Evolutionary conservation across 2,113 vertebrate genomes (phyloP), one percentile per base, ranked within the genome.

Genomic region (Gopherus evgoodei): DNA sequence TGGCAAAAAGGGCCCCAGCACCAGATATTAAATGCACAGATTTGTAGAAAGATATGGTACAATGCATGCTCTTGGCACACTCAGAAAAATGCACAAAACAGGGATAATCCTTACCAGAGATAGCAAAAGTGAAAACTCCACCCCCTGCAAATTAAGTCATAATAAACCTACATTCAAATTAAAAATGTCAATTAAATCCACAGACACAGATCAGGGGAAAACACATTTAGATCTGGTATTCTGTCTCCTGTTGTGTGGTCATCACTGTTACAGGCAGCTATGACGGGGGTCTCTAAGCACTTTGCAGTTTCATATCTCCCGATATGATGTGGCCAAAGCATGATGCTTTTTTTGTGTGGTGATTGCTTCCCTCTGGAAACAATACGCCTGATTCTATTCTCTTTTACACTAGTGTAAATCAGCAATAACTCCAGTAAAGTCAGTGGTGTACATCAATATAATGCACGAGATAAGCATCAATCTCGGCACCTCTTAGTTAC

Each of bases 381-480:
- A 9, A 76, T 76, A 84, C 29, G 50, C 0, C 0, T 69, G 62
- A 69, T 69, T 62, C 31, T 69, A 69, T n/a, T 25, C 49, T 44
- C 27, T 56, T 53, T 22, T 52, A 49, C 1, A 25, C 0, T 4
- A 92, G 14, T 35, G n/a, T 47, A 84, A 89, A 87, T 88, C 65
- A 44, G 89, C 3, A 0, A 3, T 59, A 54, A 83, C 35, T 87
- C 79, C 44, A 47, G 1, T 42, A 8, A 27, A 50, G 78, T 42
- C 85, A 56, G 88, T 35, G 90, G 86, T 27, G 72, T 42, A 50
- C 19, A 42, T 6, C 0, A 2, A n/a, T 79, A 27, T 13, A 57
- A 86, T 86, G 14, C 9, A 3, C 29, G 38, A 94, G 85, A 88
- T 95, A 90, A 92, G 72, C 88, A 86, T 87, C 89, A 44, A 25